phyloP scores from a whole-genome alignment of 2,888 invertebrate species.

The Amiota communis region DNA sequence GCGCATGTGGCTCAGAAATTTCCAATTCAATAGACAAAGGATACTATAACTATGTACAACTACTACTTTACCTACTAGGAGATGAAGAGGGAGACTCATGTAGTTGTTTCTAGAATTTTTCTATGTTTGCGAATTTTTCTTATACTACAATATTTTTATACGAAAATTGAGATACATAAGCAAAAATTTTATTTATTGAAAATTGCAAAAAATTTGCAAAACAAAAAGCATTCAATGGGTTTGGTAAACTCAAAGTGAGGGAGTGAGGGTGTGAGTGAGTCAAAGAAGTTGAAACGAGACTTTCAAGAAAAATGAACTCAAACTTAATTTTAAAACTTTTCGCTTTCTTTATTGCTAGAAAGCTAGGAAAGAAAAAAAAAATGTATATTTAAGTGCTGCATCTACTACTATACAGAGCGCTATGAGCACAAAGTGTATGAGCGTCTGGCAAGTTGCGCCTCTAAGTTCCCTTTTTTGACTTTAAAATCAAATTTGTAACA shows the following conservation, averaged over 20 bases:
- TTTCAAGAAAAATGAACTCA: slow-evolving; percentile 17
- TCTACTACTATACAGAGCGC: slow-evolving; percentile 46
- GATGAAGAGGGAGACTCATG: background rate
- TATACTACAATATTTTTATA: slow-evolving; percentile 4
- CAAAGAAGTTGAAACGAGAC: background rate
- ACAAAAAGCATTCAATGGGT: background rate
- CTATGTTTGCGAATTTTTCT: background rate
- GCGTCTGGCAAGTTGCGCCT: slow-evolving; percentile 38
- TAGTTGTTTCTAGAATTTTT: background rate
- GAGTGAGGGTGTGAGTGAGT: background rate
- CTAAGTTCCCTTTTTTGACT: slow-evolving; percentile 49
- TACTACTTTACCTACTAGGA: background rate
- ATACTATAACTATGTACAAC: slow-evolving; percentile 26
- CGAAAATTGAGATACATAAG: slow-evolving; percentile 2
- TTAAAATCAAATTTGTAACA: slow-evolving; percentile 23
- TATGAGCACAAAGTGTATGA: slow-evolving; percentile 56
- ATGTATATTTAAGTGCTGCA: slow-evolving; percentile 67
- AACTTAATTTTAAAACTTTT: slow-evolving; percentile 56
- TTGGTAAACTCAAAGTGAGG: background rate
- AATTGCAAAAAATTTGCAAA: slow-evolving; percentile 53
- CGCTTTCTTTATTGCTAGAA: background rate
- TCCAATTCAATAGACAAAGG: slow-evolving; percentile 56
- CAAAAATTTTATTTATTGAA: slow-evolving; percentile 59
- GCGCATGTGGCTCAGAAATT: slow-evolving; percentile 49
- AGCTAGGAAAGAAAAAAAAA: slow-evolving; percentile 43